Evolutionary conservation across 2,113 vertebrate genomes (phyloP), one percentile per base, ranked within the genome.

Genomic region (Cyprinodon tularosa): DNA sequence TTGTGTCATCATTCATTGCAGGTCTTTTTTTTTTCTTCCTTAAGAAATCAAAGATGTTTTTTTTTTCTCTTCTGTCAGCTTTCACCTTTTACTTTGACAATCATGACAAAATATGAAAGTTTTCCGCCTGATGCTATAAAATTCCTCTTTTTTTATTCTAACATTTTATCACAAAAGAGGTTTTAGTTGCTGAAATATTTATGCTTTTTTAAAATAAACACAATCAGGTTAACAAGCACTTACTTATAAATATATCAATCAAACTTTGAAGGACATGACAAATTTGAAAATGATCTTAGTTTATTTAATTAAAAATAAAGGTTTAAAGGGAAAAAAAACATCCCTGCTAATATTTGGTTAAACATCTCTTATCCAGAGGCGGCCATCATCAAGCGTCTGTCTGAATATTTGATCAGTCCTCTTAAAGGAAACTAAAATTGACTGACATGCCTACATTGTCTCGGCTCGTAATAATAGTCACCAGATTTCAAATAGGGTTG

Each of bases 61-160:
- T 72, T 66, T 63, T 73, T 82, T 68, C 72, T 62, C 72, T 62
- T 71, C 53, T 77, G 62, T 79, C 44, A 39, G 73, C 77, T 63
- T 81, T 60, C 60, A 70, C 66, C 36, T 37, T 29, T 62, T 59
- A 63, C 78, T 65, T 66, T 6, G n/a, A 76, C 29, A 29, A 29
- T 1, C 29, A 66, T 65, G 60, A 63, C 65, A 71, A 85, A 70
- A 75, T 70, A 74, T 72, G 64, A 59, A 74, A 48, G 14, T 63
- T 60, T 60, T 53, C 37, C 72, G 36, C 36, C 71, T 48, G 7
- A 67, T 59, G 53, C 17, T 59, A 17, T 1, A 2, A 73, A 81
- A 22, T 80, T 3, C 39, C 42, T 9, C 7, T 20, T 53, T 20
- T n/a, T 6, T 53, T 53, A 8, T n/a, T 8, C 0, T 20, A 53